Conservation (phyloP, 2,113 vertebrate genomes). For the Ageneiosus marmoratus region DNA sequence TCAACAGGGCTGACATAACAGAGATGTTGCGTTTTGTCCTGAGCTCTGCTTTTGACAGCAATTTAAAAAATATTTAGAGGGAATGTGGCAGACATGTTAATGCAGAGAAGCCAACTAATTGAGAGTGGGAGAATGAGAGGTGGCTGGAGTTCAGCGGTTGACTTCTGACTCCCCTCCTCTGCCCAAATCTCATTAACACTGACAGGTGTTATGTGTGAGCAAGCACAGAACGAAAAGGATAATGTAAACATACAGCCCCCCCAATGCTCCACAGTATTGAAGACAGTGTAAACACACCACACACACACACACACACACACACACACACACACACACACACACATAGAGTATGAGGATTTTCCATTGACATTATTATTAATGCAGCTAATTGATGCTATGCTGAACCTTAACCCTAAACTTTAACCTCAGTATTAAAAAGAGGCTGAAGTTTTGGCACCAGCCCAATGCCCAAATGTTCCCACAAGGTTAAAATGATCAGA, state of each 20-base stretch:
- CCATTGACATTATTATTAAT: no score
- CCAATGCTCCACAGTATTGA: constrained; percentile 11
- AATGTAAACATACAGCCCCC: constrained; percentile 46
- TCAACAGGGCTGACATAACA: background rate
- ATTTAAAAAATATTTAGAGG: background rate
- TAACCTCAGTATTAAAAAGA: no score
- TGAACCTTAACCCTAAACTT: no score
- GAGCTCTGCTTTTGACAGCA: background rate
- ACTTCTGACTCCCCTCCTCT: constrained; percentile 46
- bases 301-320: background rate
- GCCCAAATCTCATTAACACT: constrained; percentile 46
- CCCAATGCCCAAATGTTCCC: no score
- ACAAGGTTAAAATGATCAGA: no score
- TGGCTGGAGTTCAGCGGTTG: constrained; percentile 29
- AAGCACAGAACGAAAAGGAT: constrained; percentile 45
- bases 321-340: constrained; percentile 5
- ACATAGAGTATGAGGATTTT: background rate
- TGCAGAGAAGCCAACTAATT: constrained; percentile 32
- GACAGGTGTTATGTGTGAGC: constrained; percentile 44
- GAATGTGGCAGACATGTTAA: constrained; percentile 18
- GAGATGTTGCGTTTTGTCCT: background rate
- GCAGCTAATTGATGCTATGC: no score
- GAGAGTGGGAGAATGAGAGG: constrained; percentile 36
- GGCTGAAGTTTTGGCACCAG: no score
- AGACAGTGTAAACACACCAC: constrained; percentile 42